phyloP scores from a whole-genome alignment of 2,797 vertebrate genomes.

The Ciconia nigra region DNA sequence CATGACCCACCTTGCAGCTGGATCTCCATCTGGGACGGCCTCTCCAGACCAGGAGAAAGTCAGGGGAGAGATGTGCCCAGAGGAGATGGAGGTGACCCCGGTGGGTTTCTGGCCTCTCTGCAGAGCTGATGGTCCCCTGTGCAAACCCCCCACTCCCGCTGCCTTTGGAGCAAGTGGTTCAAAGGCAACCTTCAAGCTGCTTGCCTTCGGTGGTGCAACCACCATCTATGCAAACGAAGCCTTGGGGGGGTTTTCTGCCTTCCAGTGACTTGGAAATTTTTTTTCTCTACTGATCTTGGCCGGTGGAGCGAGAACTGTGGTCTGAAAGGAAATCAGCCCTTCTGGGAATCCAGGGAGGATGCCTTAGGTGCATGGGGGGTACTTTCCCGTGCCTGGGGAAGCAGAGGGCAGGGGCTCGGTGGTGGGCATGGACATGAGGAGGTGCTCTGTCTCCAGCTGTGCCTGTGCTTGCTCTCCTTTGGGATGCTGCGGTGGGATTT shows the following conservation, averaged over 20 bases:
- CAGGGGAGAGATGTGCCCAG: not conserved
- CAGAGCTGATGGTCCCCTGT: not conserved
- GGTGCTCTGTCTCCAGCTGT: not conserved
- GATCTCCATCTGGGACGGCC: rapidly evolving
- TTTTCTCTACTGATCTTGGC: not conserved
- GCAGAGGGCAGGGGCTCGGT: not conserved
- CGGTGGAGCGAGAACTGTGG: not conserved
- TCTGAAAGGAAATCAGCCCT: not conserved
- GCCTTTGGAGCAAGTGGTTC: not conserved
- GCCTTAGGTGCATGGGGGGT: rapidly evolving
- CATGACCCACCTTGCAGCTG: not conserved
- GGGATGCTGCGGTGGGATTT: not conserved
- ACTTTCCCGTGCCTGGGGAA: rapidly evolving
- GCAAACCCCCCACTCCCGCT: rapidly evolving
- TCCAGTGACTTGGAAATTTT: not conserved
- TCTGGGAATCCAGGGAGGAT: not conserved
- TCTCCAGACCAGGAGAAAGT: not conserved
- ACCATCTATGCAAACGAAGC: not conserved
- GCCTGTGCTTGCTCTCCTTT: not conserved
- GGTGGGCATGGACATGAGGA: rapidly evolving
- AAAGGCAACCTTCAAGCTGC: not conserved
- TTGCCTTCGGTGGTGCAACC: rapidly evolving
- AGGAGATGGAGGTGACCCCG: not conserved
- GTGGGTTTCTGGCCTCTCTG: not conserved
- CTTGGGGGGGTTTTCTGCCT: not conserved